These are phyloP conservation scores for Albula goreensis DNA, from an alignment of 2,113 vertebrate genomes.

Conservation along the genomic window DNA sequence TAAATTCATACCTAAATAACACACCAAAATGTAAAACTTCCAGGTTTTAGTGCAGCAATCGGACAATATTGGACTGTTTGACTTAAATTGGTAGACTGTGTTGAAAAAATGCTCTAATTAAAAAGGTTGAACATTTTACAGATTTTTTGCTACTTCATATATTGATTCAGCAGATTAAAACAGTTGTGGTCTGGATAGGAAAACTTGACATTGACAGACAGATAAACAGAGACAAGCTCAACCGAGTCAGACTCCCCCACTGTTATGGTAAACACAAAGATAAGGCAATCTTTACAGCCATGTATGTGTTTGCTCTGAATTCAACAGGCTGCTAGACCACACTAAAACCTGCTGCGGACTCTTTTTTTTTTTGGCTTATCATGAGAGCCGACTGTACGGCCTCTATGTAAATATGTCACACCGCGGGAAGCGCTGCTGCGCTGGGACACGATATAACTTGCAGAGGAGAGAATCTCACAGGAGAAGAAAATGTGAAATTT, in stretches of 20 bases:
- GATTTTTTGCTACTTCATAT: too few relatives aligned
- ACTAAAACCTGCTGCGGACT: neutral
- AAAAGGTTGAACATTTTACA: too few relatives aligned
- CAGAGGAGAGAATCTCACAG: neutral
- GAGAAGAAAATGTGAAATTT: neutral
- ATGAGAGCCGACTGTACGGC: neutral
- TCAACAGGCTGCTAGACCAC: neutral
- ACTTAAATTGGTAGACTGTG: too few relatives aligned
- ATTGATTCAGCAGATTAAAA: too few relatives aligned
- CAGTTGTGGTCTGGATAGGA: too few relatives aligned
- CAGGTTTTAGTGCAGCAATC: too few relatives aligned
- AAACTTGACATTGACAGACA: neutral
- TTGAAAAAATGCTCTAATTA: too few relatives aligned
- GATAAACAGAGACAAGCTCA: neutral
- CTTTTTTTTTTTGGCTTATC: neutral
- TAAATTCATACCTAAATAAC: too few relatives aligned
- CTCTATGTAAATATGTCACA: neutral
- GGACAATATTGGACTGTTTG: too few relatives aligned
- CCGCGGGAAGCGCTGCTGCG: neutral
- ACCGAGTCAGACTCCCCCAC: neutral
- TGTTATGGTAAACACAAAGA: constrained; percentile 6
- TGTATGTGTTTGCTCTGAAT: neutral
- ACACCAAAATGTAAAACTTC: too few relatives aligned
- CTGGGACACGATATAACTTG: neutral
- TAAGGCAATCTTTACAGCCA: neutral